A percentile compares a stretch with the other conserved stretches of the same genome.
Evolutionary conservation across 2,888 invertebrate species (phyloP).

Genomic region (Synergus japonicus): DNA sequence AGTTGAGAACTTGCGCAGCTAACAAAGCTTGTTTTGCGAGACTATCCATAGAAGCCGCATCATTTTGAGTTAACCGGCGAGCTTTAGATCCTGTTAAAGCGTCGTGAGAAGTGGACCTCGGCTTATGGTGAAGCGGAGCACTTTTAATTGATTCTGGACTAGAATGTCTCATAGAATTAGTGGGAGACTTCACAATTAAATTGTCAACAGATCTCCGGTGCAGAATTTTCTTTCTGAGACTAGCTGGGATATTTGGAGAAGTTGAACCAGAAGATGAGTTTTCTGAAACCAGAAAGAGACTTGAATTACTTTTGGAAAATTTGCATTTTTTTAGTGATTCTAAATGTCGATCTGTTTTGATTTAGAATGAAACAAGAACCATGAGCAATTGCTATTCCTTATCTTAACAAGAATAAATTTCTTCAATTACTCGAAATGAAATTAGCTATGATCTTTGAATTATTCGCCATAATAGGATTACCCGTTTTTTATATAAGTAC

Average conservation of each 20-base stretch:
- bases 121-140: slow-evolving; percentile 71
- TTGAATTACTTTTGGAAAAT: background rate
- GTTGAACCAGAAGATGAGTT: slow-evolving; percentile 71
- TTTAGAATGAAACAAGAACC: no score
- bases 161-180: slow-evolving; percentile 72
- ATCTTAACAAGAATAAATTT: slow-evolving; percentile 5
- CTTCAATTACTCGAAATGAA: slow-evolving; percentile 6
- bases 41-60: slow-evolving; percentile 80
- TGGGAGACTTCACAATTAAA: slow-evolving; percentile 70
- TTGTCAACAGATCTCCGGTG: slow-evolving; percentile 76
- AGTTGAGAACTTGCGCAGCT: slow-evolving; percentile 88
- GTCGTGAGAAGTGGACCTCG: slow-evolving; percentile 74
- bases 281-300: slow-evolving; percentile 61
- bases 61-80: slow-evolving; percentile 63
- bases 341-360: no score
- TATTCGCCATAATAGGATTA: no score
- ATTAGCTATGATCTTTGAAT: background rate
- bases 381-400: background rate
- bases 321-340: no score
- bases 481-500: no score
- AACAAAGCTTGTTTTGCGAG: slow-evolving; percentile 86
- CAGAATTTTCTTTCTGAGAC: slow-evolving; percentile 67
- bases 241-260: slow-evolving; percentile 69
- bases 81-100: slow-evolving; percentile 67
- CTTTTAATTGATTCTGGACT: slow-evolving; percentile 75